Evolutionary conservation across 1,140 invertebrate species (phyloP), one percentile per base, ranked within the genome.

Genomic region (Drosophila murphyi): DNA sequence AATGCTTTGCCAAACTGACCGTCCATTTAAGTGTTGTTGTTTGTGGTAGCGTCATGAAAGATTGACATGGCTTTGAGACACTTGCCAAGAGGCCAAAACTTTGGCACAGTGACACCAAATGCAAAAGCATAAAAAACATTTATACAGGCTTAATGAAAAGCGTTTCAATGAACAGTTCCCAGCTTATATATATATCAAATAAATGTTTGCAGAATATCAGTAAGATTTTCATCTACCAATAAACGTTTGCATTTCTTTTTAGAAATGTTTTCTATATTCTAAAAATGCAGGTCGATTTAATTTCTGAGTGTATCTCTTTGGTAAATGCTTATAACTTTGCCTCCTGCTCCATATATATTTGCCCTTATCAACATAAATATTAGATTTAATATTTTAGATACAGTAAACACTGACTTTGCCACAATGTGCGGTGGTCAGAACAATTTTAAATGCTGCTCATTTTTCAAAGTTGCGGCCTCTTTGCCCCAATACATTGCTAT

Each of bases 1-100:
- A 87, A 87, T 86, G 64, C 82, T 86, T 86, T 71, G 75, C 75
- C 82, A 86, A 86, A 86, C 79, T 86, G 82, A 88, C 82, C 79
- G 83, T 67, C 72, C 79, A 86, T 88, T 86, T 86, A 68, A 76
- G 82, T 88, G 73, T 82, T 64, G 48, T 5, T 41, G 39, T 43
- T 43, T 61, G 77, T 12, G 60, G 51, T 68, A 50, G 54, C 41
- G 29, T 31, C 50, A 52, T 43, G 50, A 31, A 39, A 75, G 51
- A 50, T 63, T 75, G 57, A 57, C 65, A 70, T 39, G 56, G 35
- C 67, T 34, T 41, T 70, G 56, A 50, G 57, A 63, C 54, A 41
- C 39, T 43, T 41, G 57, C 37, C 10, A 12, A 45, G n/a, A 31
- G 39, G 54, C 37, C n/a, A 39, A 54, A 68, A 28, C 32, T 45